phyloP scores from a whole-genome alignment of 2,113 vertebrate genomes.

The Ahaetulla prasina region DNA sequence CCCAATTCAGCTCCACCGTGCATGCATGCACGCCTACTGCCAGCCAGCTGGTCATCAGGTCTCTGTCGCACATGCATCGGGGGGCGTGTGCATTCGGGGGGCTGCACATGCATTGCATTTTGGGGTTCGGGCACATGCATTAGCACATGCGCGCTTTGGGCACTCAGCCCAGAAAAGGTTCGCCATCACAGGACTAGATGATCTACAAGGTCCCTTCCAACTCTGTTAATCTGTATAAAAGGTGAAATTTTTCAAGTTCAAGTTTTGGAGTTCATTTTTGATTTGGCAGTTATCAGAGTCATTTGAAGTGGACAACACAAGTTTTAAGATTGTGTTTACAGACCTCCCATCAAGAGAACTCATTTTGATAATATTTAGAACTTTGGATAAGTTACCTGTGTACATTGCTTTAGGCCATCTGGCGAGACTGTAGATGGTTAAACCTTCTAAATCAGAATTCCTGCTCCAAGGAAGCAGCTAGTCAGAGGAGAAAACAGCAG shows the following conservation, averaged over 20 bases:
- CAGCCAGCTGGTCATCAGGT: too few relatives aligned
- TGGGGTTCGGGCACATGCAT: too few relatives aligned
- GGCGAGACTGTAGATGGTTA: not conserved
- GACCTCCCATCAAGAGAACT: not conserved
- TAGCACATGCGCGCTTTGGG: too few relatives aligned
- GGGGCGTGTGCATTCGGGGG: too few relatives aligned
- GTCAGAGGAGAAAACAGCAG: not conserved
- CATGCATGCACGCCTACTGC: too few relatives aligned
- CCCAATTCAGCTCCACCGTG: too few relatives aligned
- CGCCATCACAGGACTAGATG: too few relatives aligned
- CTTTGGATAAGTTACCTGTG: not conserved
- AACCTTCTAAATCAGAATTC: not conserved
- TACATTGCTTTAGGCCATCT: not conserved
- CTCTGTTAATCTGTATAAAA: not conserved
- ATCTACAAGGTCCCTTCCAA: too few relatives aligned
- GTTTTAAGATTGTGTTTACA: not conserved
- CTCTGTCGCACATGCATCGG: too few relatives aligned
- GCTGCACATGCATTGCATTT: too few relatives aligned
- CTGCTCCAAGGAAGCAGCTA: not conserved
- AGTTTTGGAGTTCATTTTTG: not conserved
- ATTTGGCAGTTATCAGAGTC: not conserved
- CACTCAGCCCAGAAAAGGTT: too few relatives aligned
- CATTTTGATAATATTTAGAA: not conserved
- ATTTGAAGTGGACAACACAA: not conserved
- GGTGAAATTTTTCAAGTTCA: not conserved